Evolutionary conservation across 2,888 invertebrate species (phyloP).

Genomic region (Mythimna loreyi): DNA sequence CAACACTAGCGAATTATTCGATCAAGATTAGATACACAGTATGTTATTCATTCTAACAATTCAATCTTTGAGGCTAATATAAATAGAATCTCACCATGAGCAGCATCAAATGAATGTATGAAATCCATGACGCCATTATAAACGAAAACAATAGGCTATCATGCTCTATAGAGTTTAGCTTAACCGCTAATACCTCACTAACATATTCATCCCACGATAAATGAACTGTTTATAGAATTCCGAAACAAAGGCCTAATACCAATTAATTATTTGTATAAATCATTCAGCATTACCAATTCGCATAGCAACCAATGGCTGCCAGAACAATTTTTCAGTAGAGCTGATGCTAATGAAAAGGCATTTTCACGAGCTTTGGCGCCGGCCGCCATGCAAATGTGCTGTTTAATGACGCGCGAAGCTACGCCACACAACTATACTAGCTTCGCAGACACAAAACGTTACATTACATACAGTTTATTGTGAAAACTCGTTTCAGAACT

Average conservation of each 20-base stretch:
- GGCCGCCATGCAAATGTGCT: constrained; percentile 86
- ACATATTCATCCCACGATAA: constrained; percentile 35
- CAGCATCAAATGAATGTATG: neutral
- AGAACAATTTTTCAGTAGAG: constrained; percentile 87
- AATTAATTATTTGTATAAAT: constrained; percentile 57
- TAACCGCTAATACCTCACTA: constrained; percentile 6
- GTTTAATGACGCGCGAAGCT: constrained; percentile 87
- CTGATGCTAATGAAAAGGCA: constrained; percentile 89
- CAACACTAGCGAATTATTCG: constrained; percentile 71
- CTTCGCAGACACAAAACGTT: constrained; percentile 66
- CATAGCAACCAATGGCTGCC: constrained; percentile 74
- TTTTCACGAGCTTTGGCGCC: constrained; percentile 90
- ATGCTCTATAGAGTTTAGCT: constrained; percentile 7
- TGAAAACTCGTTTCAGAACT: constrained; percentile 52
- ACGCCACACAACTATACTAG: constrained; percentile 76
- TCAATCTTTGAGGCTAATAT: neutral
- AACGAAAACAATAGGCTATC: constrained; percentile 6
- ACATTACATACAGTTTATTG: constrained; percentile 68
- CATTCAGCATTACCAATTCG: constrained; percentile 64
- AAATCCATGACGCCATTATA: neutral
- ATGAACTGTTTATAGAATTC: constrained; percentile 25
- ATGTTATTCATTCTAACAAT: constrained; percentile 17
- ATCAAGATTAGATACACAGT: constrained; percentile 19
- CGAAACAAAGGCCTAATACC: constrained; percentile 42
- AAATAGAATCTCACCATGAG: too few relatives aligned